These are phyloP conservation scores for Leptothorax acervorum DNA, from an alignment of 2,888 invertebrate species.

Conservation along the genomic window DNA sequence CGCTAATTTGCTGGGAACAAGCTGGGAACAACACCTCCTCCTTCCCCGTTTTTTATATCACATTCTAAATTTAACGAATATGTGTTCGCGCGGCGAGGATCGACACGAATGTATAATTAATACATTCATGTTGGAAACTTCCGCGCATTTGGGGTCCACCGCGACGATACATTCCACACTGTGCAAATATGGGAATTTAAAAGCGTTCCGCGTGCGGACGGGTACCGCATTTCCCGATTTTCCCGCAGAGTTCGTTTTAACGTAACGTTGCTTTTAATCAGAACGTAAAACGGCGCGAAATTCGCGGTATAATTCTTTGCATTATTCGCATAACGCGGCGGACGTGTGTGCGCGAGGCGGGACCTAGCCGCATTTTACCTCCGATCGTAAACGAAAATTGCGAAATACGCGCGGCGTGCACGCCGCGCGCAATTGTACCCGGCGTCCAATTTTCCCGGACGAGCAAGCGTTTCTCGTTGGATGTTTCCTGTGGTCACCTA, in stretches of 20 bases:
- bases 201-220: conserved; percentile 1
- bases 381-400: conserved; percentile 77
- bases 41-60: not conserved
- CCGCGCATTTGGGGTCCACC: not conserved
- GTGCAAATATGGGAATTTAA: conserved; percentile 41
- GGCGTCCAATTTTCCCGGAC: conserved; percentile 64
- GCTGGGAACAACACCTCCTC: not conserved
- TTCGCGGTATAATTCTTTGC: conserved; percentile 53
- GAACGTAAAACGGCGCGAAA: conserved; percentile 57
- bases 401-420: conserved; percentile 60
- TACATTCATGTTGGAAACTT: conserved; percentile 11
- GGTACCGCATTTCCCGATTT: conserved; percentile 47
- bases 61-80: conserved; percentile 20
- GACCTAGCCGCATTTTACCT: conserved; percentile 63
- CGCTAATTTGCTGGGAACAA: not conserved
- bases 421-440: conserved; percentile 27
- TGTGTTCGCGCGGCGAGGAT: not conserved
- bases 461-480: conserved; percentile 21
- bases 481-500: conserved; percentile 42
- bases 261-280: conserved; percentile 72
- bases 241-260: conserved; percentile 58
- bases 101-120: conserved; percentile 42
- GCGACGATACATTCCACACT: conserved; percentile 25
- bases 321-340: conserved; percentile 69
- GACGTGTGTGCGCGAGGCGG: conserved; percentile 15